A percentile compares a stretch with the other conserved stretches of the same genome.
phyloP scores from a whole-genome alignment of 1,140 invertebrate genomes.

The Bombus haemorrhoidalis region DNA sequence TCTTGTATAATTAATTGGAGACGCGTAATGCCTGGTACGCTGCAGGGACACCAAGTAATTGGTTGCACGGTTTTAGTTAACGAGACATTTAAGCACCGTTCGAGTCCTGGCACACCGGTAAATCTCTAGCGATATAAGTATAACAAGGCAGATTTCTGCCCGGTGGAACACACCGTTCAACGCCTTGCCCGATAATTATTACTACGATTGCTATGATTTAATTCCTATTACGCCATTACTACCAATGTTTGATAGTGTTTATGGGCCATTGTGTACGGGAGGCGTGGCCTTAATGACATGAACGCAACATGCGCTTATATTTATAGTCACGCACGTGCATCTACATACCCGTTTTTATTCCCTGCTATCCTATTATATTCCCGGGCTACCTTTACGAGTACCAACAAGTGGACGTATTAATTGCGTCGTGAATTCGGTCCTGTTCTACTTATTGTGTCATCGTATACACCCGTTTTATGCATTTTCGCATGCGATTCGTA shows the following conservation, averaged over 20 bases:
- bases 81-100: slow-evolving; percentile 61
- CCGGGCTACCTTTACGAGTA: background rate
- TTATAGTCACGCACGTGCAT: slow-evolving; percentile 27
- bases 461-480: background rate
- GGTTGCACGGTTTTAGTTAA: slow-evolving; percentile 67
- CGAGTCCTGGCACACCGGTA: slow-evolving; percentile 42
- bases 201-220: slow-evolving; percentile 56
- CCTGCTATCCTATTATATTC: background rate
- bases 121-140: slow-evolving; percentile 43
- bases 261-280: slow-evolving; percentile 34
- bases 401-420: slow-evolving; percentile 15
- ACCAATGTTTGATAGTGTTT: slow-evolving; percentile 37
- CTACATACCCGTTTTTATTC: slow-evolving; percentile 2
- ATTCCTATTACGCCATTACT: slow-evolving; percentile 53
- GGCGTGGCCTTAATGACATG: slow-evolving; percentile 34
- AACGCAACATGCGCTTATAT: slow-evolving; percentile 7
- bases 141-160: slow-evolving; percentile 1
- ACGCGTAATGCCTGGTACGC: slow-evolving; percentile 59
- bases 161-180: slow-evolving; percentile 21
- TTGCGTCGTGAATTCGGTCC: background rate
- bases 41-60: slow-evolving; percentile 62
- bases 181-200: slow-evolving; percentile 52
- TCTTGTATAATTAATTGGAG: slow-evolving; percentile 64
- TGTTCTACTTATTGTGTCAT: background rate
- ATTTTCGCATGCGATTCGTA: too few species aligned